A percentile compares a stretch with the other conserved stretches of the same genome.
Evolutionary conservation across 2,888 invertebrate species (phyloP).

Genomic region (Clepsis dumicolana): DNA sequence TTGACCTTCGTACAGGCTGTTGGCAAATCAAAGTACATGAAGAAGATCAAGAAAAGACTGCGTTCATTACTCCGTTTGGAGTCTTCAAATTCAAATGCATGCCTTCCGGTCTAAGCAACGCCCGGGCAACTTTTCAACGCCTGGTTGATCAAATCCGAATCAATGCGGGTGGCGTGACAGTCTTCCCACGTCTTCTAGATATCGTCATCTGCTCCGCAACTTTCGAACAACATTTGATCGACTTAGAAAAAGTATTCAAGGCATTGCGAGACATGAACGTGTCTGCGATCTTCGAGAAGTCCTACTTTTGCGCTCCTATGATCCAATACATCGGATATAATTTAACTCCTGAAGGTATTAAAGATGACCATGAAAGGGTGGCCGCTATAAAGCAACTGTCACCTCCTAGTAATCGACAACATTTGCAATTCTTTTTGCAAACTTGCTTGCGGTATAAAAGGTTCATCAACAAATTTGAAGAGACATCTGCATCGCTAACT

Average conservation of each 20-base stretch:
- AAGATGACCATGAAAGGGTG: slow-evolving; percentile 48
- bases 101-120: slow-evolving; percentile 59
- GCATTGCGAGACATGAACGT: slow-evolving; percentile 46
- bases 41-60: slow-evolving; percentile 55
- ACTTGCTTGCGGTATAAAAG: slow-evolving; percentile 53
- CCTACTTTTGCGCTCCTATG: slow-evolving; percentile 40
- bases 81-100: slow-evolving; percentile 55
- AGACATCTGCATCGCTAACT: slow-evolving; percentile 49
- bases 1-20: slow-evolving; percentile 52
- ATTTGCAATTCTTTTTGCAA: slow-evolving; percentile 53
- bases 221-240: slow-evolving; percentile 48
- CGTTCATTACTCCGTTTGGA: slow-evolving; percentile 59
- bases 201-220: slow-evolving; percentile 49
- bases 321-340: slow-evolving; percentile 45
- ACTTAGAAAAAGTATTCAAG: slow-evolving; percentile 46
- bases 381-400: slow-evolving; percentile 49
- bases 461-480: slow-evolving; percentile 50
- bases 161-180: slow-evolving; percentile 43
- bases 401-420: slow-evolving; percentile 49
- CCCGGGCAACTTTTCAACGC: slow-evolving; percentile 56
- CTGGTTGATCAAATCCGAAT: slow-evolving; percentile 55
- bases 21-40: slow-evolving; percentile 52
- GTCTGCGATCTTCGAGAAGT: slow-evolving; percentile 48
- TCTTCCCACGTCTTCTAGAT: slow-evolving; percentile 54
- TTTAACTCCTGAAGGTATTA: slow-evolving; percentile 44